phyloP scores from a whole-genome alignment of 1,140 invertebrate genomes.

The Manduca sexta region DNA sequence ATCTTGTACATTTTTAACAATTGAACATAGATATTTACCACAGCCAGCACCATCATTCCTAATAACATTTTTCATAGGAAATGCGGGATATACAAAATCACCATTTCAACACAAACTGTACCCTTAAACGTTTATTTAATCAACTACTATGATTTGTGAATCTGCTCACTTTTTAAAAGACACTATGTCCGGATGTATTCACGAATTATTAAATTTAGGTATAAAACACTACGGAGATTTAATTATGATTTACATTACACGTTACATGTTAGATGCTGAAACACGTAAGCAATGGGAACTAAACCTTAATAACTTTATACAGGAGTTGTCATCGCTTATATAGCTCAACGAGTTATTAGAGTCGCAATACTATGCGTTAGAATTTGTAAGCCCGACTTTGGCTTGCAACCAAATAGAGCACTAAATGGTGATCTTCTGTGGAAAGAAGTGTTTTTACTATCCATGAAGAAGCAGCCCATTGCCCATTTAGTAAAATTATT shows the following conservation, averaged over 20 bases:
- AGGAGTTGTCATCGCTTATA: slow-evolving; percentile 5
- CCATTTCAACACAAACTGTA: slow-evolving; percentile 16
- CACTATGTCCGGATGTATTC: slow-evolving; percentile 19
- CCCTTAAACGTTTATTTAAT: slow-evolving; percentile 14
- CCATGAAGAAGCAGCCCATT: no score
- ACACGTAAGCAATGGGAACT: slow-evolving; percentile 7
- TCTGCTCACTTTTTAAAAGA: slow-evolving; percentile 18
- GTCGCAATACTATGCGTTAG: slow-evolving; percentile 7
- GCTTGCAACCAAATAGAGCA: no score
- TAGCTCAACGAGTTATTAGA: slow-evolving; percentile 12
- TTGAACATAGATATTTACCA: no score
- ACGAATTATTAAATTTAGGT: slow-evolving; percentile 18
- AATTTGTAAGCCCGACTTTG: no score
- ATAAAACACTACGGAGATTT: slow-evolving; percentile 12
- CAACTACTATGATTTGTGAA: slow-evolving; percentile 15
- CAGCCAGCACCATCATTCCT: no score
- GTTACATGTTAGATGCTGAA: slow-evolving; percentile 9
- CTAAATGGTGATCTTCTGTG: no score
- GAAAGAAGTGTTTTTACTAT: no score
- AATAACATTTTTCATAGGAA: no score
- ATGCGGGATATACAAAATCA: no score
- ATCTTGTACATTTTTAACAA: no score
- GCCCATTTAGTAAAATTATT: no score
- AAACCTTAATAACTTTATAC: neutral
- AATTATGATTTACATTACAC: slow-evolving; percentile 12